Base-by-base conservation (phyloP, 53 echinoderm and acorn worm genomes). In the Crossaster papposus region DNA sequence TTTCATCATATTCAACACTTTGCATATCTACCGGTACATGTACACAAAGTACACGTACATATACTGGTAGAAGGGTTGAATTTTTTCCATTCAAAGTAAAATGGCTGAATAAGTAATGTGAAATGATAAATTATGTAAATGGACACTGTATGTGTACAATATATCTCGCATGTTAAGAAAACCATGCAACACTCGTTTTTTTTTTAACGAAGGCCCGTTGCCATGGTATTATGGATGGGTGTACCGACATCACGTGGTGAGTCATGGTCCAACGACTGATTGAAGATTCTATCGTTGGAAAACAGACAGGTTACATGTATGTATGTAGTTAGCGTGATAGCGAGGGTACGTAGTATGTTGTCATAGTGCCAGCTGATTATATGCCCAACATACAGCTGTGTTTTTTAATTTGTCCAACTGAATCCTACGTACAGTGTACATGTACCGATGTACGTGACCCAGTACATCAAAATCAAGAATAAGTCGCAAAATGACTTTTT, bases 171-270 rank as follows among this genome's bases (percentile, higher is more conserved):
- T 58, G 12, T 58, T 58, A 18, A 11, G 58, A 58, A 58, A 58
- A 18, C 14, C 58, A 0, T 58, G 58, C 58, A 0, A 14, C 58
- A 58, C 22, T 58, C 2, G 58, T 3, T 2, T 4, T 15, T 26
- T 24, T 68, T 81, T 62, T 34, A 62, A 62, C 34, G 63, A 36
- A 20, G 7, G 58, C 32, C 63, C 17, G 71, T 72, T 84, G 71
- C 72, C 52, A 84, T 84, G 72, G 73, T 51, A 84, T 38, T 72
- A 31, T 14, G 72, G 72, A 44, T 24, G 65, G 72, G 71, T 52
- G 52, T 84, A 51, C 51, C 78, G 38, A 35, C 26, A 50, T 34
- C n/a, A 24, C 50, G n/a, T 23, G 51, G 23, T 78, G 78, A 50
- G 50, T 78, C 50, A 78, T 15, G 34, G 78, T 50, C 78, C 26